Conservation (phyloP, 2,888 invertebrate species). For the Criorhina ranunculi region DNA sequence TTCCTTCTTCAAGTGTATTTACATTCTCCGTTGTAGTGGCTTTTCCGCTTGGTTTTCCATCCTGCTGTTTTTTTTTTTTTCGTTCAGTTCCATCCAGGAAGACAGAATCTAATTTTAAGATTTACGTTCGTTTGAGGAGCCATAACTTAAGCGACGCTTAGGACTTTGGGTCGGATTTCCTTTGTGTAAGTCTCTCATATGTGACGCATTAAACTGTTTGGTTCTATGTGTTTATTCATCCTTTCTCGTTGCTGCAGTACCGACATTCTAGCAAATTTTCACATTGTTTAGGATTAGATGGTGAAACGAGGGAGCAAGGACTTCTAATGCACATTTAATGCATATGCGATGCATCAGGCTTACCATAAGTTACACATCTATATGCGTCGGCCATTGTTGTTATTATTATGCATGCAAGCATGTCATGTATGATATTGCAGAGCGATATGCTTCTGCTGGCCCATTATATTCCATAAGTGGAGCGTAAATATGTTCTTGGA, state of each 20-base stretch:
- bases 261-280: slow-evolving; percentile 26
- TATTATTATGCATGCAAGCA: slow-evolving; percentile 59
- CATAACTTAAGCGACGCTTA: slow-evolving; percentile 27
- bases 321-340: slow-evolving; percentile 25
- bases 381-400: slow-evolving; percentile 42
- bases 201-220: slow-evolving; percentile 46
- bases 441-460: slow-evolving; percentile 16
- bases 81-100: slow-evolving; percentile 11
- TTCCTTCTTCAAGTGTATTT: slow-evolving; percentile 11
- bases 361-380: slow-evolving; percentile 25
- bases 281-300: slow-evolving; percentile 8
- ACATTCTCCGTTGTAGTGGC: not conserved
- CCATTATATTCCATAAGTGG: slow-evolving; percentile 60
- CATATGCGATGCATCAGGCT: slow-evolving; percentile 19
- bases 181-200: slow-evolving; percentile 33
- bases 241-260: slow-evolving; percentile 7
- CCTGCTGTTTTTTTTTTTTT: not conserved
- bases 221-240: slow-evolving; percentile 35
- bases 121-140: slow-evolving; percentile 34
- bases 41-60: not conserved
- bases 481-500: slow-evolving; percentile 50
- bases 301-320: not conserved
- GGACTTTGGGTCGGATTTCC: slow-evolving; percentile 20
- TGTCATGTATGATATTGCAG: slow-evolving; percentile 40
- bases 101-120: slow-evolving; percentile 50